Base-by-base conservation (phyloP, 53 echinoderm and acorn worm species). In the Pentamera pediparva region DNA sequence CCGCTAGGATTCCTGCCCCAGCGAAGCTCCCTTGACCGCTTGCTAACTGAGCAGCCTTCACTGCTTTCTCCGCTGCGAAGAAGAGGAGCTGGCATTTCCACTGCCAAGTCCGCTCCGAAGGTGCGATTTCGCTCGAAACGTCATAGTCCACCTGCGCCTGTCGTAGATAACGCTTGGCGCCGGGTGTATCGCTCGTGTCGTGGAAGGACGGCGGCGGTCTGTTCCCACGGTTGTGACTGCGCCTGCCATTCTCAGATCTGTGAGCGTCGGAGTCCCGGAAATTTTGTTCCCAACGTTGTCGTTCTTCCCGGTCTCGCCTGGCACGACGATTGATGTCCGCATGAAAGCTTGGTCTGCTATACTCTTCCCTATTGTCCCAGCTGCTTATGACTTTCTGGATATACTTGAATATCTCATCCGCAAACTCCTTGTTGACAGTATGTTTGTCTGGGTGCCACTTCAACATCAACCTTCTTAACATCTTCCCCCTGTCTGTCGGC, bases 361-460 rank as follows among this genome's bases (percentile, higher is more conserved):
- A 25, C 8, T 20, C 25, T 20, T 18, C 39, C 4, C 21, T 17
- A n/a, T 39, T 39, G 37, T 65, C 21, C 20, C 37, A 11, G 24
- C 33, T 38, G 0, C 70, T 77, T 8, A 89, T 80, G 61, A 80
- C 84, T 18, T 39, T 54, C 47, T 84, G 61, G 0, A 89, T 60
- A 58, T 74, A 77, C 73, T 89, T 67, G 57, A 89, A 89, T 1
- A 80, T 77, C 45, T 62, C 72, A 21, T 36, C 69, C 4, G 84
- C 81, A 70, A 80, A 26, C 24, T 62, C 61, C 30, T 79, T 61
- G 37, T 77, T 65, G 3, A n/a, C 69, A 10, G 70, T 75, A 37
- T 89, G 72, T 60, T 89, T 89, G 34, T 89, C 89, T 11, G 89
- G n/a, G n/a, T n/a, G 89, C 89, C 89, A 89, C 55, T 81, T 80